A percentile compares a stretch with the other conserved stretches of the same genome.
Evolutionary conservation across 2,888 invertebrate genomes (phyloP).

Genomic region (Loripinus fragilis): DNA sequence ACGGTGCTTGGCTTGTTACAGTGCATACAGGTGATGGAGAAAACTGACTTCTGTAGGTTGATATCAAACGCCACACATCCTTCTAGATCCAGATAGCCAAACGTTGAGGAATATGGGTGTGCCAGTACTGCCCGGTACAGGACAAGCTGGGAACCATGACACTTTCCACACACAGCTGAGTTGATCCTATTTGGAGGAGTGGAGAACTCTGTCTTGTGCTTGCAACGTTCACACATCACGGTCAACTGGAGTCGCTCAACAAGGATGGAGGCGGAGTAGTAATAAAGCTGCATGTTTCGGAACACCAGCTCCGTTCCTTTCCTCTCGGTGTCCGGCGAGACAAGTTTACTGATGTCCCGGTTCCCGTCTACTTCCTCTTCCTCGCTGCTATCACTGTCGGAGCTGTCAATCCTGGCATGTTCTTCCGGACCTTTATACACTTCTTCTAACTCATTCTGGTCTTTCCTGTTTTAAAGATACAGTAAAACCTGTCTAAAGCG

Average conservation of each 20-base stretch:
- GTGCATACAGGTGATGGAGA: conserved; percentile 80
- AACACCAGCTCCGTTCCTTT: conserved; percentile 82
- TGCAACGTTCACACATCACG: conserved; percentile 80
- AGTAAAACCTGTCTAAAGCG: too few relatives aligned
- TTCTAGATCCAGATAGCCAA: conserved; percentile 82
- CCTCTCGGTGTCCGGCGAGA: conserved; percentile 58
- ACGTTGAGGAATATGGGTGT: conserved; percentile 79
- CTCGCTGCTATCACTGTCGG: conserved; percentile 38
- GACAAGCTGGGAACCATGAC: conserved; percentile 73
- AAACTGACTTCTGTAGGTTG: conserved; percentile 79
- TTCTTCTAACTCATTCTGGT: conserved; percentile 31
- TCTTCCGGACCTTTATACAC: conserved; percentile 42
- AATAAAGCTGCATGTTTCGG: conserved; percentile 77
- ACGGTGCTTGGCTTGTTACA: conserved; percentile 80
- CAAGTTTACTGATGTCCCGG: conserved; percentile 18
- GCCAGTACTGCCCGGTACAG: conserved; percentile 78
- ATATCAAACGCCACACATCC: conserved; percentile 82
- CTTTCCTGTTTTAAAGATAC: conserved; percentile 21
- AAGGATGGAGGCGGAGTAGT: conserved; percentile 77
- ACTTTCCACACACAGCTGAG: conserved; percentile 77
- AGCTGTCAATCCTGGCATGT: conserved; percentile 14
- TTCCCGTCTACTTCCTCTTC: conserved; percentile 16
- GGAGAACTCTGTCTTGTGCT: conserved; percentile 73
- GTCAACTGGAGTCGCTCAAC: conserved; percentile 74
- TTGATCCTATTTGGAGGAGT: conserved; percentile 74